A percentile compares a stretch with the other conserved stretches of the same genome.
These are phyloP conservation scores for Drosophila gunungcola DNA, from an alignment of 1,140 invertebrate species.

Conservation along the genomic window DNA sequence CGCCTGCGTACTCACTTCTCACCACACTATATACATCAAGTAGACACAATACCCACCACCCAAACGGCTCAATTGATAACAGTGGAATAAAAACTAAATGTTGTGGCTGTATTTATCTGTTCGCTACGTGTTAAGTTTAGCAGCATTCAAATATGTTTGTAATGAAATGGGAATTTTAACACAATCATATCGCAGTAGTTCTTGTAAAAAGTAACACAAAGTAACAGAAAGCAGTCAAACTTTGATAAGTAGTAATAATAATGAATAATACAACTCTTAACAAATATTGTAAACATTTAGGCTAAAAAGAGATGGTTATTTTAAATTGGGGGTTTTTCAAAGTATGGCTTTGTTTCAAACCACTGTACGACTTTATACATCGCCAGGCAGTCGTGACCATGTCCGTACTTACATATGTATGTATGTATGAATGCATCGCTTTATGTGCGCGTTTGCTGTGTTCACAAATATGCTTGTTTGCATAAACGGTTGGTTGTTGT, in stretches of 20 bases:
- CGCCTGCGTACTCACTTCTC: constrained; percentile 23
- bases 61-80: constrained; percentile 8
- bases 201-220: neutral
- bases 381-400: constrained; percentile 27
- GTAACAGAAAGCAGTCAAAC: too few relatives aligned
- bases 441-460: constrained; percentile 15
- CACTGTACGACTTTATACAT: constrained; percentile 15
- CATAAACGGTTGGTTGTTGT: constrained; percentile 43
- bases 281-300: too few relatives aligned
- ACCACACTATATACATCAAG: constrained; percentile 15
- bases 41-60: constrained; percentile 34
- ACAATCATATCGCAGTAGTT: too few relatives aligned
- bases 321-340: neutral
- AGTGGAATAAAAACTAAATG: constrained; percentile 6
- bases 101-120: neutral
- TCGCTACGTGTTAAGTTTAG: too few relatives aligned
- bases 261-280: too few relatives aligned
- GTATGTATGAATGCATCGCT: constrained; percentile 21
- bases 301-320: too few relatives aligned
- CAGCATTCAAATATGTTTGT: too few relatives aligned
- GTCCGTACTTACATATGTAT: constrained; percentile 5
- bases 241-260: too few relatives aligned
- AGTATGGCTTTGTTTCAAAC: neutral
- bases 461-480: constrained; percentile 44
- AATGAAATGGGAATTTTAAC: too few relatives aligned